Evolutionary conservation across 1,140 invertebrate species (phyloP), one percentile per base, ranked within the genome.

Genomic region (Pseudomyrmex sp.): DNA sequence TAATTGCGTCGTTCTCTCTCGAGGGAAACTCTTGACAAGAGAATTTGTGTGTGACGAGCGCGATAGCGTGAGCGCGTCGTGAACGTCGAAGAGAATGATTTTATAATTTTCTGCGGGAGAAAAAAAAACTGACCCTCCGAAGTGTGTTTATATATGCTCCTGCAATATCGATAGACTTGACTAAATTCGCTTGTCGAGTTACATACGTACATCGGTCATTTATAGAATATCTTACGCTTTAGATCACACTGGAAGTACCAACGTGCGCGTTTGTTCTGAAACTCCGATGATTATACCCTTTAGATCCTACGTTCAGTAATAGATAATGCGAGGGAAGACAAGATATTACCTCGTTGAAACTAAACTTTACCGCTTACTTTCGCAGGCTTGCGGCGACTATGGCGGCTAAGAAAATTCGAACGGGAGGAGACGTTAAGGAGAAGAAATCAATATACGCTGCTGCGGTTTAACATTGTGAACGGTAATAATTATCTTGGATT

Each of bases 261-360:
- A 72, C 15, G 75, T 66, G 44, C 44, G 35, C 35, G 35, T 7
- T 35, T 7, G 35, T 5, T 35, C 35, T 26, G 65, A 50, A 70
- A 70, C 76, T 70, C 76, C 72, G 18, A 72, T 80, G 66, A 80
- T 80, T 80, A 80, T 80, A 80, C 66, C 76, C 66, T 80, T 80
- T 80, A 52, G 50, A 72, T 52, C 66, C 76, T 35, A 70, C 65
- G 44, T 50, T 80, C 20, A 46, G 54, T 59, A 72, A 44, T 70
- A 46, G 76, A 70, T 79, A 79, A 79, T 80, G 59, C 23, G n/a
- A 61, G 66, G 76, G 54, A 70, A 80, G 23, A 72, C 76, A 50
- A 80, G 76, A 80, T 70, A 72, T 80, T 80, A 56, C 66, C 76
- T 80, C 66, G 76, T 80, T 80, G 76, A 80, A 80, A 80, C 66